These are phyloP conservation scores for Bovichtus diacanthus DNA, from an alignment of 2,797 vertebrate genomes.

Conservation along the genomic window DNA sequence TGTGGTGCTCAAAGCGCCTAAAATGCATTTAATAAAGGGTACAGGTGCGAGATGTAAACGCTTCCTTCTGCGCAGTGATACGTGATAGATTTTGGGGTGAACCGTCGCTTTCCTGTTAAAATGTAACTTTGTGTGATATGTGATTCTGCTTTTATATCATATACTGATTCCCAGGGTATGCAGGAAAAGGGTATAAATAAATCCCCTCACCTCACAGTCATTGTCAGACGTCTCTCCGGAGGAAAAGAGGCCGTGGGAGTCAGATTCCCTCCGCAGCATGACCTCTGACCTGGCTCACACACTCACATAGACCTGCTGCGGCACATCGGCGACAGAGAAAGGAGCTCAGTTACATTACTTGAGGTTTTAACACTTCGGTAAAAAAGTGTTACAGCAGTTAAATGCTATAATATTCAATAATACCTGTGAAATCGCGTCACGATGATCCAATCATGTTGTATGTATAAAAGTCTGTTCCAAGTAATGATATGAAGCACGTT, in stretches of 20 bases:
- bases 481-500: neutral
- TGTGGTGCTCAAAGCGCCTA: no score
- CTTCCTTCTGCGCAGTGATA: no score
- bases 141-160: neutral
- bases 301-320: slow-evolving; percentile 71
- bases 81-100: no score
- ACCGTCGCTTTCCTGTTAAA: neutral
- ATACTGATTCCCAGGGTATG: no score
- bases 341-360: neutral
- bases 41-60: no score
- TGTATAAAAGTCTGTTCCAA: neutral
- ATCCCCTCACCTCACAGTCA: slow-evolving; percentile 80
- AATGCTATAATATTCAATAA: neutral
- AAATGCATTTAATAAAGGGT: no score
- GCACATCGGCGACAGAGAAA: neutral
- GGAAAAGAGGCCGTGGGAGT: slow-evolving; percentile 79
- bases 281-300: slow-evolving; percentile 74
- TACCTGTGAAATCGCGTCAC: neutral
- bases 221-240: slow-evolving; percentile 82
- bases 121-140: neutral
- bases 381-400: neutral
- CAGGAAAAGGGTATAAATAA: neutral
- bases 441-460: neutral
- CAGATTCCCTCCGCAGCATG: slow-evolving; percentile 79
- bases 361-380: no score